Conservation (phyloP, 2,797 vertebrate genomes). For the Leptoclinus maculatus region DNA sequence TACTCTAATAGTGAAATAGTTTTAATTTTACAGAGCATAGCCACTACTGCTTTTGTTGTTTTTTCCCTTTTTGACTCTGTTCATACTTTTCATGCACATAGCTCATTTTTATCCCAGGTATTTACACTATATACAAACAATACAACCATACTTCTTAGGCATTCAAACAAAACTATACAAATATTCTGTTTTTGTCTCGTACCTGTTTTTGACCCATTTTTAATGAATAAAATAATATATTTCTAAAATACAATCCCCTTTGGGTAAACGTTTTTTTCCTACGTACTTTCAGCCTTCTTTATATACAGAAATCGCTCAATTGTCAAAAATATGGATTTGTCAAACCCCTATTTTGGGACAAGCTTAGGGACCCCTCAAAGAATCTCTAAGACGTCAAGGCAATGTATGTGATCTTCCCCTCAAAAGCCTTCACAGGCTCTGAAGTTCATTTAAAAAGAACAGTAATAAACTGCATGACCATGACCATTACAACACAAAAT, state of each 20-base stretch:
- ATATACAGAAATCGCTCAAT: slow-evolving; percentile 98
- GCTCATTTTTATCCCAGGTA: slow-evolving; percentile 95
- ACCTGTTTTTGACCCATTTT: slow-evolving; percentile 97
- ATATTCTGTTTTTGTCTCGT: slow-evolving; percentile 98
- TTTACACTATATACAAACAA: slow-evolving; percentile 99
- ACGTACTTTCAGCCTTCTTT: slow-evolving; percentile 93
- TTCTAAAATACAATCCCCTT: slow-evolving; percentile 98
- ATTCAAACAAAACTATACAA: slow-evolving; percentile 99
- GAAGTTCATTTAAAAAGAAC: slow-evolving; percentile 89
- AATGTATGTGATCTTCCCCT: slow-evolving; percentile 95
- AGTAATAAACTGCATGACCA: slow-evolving; percentile 82
- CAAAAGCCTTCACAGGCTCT: slow-evolving; percentile 86
- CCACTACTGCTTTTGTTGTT: slow-evolving; percentile 99
- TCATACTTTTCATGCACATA: slow-evolving; percentile 99
- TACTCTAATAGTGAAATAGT: slow-evolving; percentile 99
- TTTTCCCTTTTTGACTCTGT: slow-evolving; percentile 93
- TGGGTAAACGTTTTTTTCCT: slow-evolving; percentile 96
- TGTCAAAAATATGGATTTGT: slow-evolving; percentile 99
- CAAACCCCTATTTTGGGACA: slow-evolving; percentile 94
- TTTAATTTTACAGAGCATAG: slow-evolving; percentile 99
- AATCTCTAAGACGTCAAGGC: slow-evolving; percentile 97
- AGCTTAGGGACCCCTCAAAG: slow-evolving; percentile 93
- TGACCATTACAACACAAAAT: slow-evolving; percentile 78
- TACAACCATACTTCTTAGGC: slow-evolving; percentile 98
- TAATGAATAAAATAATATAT: slow-evolving; percentile 99